Evolutionary conservation across 2,113 vertebrate genomes (phyloP).

Genomic region (Phrynosoma blainvillii): DNA sequence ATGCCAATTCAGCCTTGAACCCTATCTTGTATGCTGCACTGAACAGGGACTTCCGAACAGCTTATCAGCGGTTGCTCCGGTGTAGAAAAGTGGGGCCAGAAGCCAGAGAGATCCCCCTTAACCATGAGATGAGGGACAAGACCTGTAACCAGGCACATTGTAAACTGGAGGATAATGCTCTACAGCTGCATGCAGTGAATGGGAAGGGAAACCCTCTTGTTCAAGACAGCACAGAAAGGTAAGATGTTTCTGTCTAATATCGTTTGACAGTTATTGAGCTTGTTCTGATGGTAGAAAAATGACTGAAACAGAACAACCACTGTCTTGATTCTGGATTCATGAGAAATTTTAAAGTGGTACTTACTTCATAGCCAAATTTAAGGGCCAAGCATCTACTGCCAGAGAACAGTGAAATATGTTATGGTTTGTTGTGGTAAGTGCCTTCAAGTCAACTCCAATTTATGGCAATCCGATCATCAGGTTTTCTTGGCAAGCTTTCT

Average conservation of each 20-base stretch:
- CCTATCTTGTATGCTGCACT: constrained; percentile 90
- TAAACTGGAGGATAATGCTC: constrained; percentile 65
- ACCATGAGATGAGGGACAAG: constrained; percentile 53
- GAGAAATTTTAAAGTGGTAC: background rate
- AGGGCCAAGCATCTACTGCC: background rate
- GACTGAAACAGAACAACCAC: background rate
- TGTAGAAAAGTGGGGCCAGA: constrained; percentile 59
- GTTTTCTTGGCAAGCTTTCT: too few relatives aligned
- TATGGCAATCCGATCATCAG: too few relatives aligned
- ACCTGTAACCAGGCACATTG: constrained; percentile 44
- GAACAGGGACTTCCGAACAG: constrained; percentile 90
- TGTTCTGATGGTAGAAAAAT: background rate
- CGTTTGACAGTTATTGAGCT: accelerated
- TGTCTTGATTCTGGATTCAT: accelerated
- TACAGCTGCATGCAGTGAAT: constrained; percentile 68
- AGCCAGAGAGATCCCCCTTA: constrained; percentile 33
- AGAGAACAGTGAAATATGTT: background rate
- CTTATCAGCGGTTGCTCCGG: constrained; percentile 85
- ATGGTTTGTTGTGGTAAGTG: too few relatives aligned
- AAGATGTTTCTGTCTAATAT: background rate
- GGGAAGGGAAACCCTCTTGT: constrained; percentile 47
- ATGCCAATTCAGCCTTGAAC: constrained; percentile 93
- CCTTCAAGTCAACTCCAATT: too few relatives aligned
- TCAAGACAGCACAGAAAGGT: constrained; percentile 69
- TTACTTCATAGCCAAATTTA: background rate